phyloP scores from a whole-genome alignment of 1,140 invertebrate genomes.

The Sarcophaga bullata region DNA sequence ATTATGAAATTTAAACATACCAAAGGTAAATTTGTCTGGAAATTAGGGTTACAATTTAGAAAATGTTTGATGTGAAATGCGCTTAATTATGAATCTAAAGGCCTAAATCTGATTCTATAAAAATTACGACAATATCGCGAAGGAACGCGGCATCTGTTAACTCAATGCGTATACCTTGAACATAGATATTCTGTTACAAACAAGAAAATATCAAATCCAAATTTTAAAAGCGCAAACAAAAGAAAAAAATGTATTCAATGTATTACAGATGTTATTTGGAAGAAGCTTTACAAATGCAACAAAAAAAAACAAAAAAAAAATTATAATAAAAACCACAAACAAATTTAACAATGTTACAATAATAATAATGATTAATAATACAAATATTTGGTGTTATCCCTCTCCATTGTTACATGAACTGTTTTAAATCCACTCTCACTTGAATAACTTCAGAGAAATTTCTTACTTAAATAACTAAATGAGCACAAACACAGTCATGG shows the following conservation, averaged over 20 bases:
- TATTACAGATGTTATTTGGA: neutral
- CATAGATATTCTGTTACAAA: neutral
- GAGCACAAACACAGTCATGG: no score
- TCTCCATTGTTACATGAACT: neutral
- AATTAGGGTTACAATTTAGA: no score
- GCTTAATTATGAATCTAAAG: no score
- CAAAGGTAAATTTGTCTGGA: no score
- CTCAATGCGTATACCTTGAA: no score
- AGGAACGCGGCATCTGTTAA: no score
- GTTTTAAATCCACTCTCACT: neutral
- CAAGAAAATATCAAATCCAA: neutral
- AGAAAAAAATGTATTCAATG: neutral
- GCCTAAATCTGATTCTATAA: no score
- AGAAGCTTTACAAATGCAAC: conserved; percentile 10
- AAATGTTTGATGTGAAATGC: no score
- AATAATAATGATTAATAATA: neutral
- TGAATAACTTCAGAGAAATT: no score
- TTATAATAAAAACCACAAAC: neutral
- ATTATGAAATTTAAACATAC: no score
- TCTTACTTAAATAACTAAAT: no score
- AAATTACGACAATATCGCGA: no score
- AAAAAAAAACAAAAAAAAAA: neutral
- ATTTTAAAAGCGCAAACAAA: neutral
- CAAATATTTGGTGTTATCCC: neutral
- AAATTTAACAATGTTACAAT: neutral